A percentile compares a stretch with the other conserved stretches of the same genome.
Evolutionary conservation across 2,888 invertebrate species (phyloP).

Genomic region (Pristionchus entomophagus): DNA sequence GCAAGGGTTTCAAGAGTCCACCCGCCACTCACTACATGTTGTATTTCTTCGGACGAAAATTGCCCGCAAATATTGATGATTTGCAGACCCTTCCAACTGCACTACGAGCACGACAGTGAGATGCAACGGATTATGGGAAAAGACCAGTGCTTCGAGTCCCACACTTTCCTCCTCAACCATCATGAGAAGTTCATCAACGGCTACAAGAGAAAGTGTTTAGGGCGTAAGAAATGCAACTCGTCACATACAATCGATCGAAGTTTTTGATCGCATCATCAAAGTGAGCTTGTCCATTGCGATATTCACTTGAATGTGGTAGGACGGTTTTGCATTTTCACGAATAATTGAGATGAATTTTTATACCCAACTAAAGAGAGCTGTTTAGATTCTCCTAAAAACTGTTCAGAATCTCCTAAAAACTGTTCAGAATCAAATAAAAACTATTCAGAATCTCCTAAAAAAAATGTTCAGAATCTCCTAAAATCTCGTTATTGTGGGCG

Average conservation of each 20-base stretch:
- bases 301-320: no score
- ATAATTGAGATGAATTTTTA: no score
- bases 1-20: background rate
- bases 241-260: no score
- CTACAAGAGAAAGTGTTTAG: background rate
- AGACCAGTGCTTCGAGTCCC: conserved; percentile 18
- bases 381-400: no score
- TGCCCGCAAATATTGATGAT: no score
- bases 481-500: conserved; percentile 63
- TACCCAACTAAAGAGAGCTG: no score
- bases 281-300: no score
- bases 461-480: conserved; percentile 52
- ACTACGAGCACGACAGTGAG: background rate
- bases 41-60: background rate
- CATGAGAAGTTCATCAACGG: conserved; percentile 29
- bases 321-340: no score
- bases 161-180: conserved; percentile 14
- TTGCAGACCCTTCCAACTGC: conserved; percentile 35
- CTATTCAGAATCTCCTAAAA: no score
- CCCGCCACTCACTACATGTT: conserved; percentile 11
- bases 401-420: background rate
- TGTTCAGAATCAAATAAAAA: no score
- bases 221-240: no score
- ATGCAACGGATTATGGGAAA: background rate
- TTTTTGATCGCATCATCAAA: no score